Conservation (phyloP, 2,113 vertebrate species). For the Stegostoma tigrinum region DNA sequence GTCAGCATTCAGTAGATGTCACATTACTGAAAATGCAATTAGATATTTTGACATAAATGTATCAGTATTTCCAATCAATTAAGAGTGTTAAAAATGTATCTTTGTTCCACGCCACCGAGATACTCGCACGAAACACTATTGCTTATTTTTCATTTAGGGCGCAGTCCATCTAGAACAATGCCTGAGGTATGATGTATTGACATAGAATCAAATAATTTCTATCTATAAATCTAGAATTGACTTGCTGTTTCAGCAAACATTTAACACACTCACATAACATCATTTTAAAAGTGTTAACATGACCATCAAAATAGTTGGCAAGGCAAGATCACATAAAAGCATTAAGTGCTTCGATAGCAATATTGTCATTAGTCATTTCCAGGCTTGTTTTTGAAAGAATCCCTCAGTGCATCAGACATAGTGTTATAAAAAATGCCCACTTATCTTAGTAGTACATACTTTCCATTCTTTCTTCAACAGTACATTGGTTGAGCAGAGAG, state of each 20-base stretch:
- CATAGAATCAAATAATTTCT: neutral
- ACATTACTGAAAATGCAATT: neutral
- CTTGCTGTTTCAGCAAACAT: neutral
- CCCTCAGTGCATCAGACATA: neutral
- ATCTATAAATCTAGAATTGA: neutral
- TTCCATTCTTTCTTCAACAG: neutral
- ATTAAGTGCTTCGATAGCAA: neutral
- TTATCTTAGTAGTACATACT: neutral
- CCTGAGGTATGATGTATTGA: neutral
- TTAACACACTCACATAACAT: neutral
- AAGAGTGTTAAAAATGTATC: neutral
- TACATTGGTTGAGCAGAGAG: conserved; percentile 13
- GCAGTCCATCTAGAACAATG: neutral
- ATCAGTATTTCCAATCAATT: neutral
- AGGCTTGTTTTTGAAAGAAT: neutral
- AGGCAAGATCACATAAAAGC: neutral
- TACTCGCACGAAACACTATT: neutral
- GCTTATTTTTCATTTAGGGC: neutral
- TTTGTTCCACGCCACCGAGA: neutral
- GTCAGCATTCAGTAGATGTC: neutral
- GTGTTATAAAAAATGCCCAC: neutral
- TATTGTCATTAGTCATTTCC: neutral
- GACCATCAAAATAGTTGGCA: neutral
- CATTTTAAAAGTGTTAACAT: neutral
- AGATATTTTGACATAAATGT: neutral